Conservation (phyloP, 2,888 invertebrate species). For the Caenorhabditis angaria region DNA sequence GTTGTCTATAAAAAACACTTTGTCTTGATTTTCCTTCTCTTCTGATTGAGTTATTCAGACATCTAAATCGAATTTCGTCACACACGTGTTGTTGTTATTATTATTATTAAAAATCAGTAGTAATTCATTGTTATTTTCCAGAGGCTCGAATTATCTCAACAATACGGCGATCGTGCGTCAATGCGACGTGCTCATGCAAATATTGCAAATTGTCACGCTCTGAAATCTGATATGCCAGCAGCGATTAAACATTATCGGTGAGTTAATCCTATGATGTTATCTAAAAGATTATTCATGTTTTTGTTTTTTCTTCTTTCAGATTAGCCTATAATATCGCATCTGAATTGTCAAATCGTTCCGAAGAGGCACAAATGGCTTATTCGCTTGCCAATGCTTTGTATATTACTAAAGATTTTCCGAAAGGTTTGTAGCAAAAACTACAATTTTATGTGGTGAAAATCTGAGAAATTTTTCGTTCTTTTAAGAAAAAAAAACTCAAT, state of each 20-base stretch:
- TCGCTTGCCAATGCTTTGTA: conserved; percentile 42
- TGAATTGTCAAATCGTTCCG: conserved; percentile 29
- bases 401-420: conserved; percentile 37
- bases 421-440: conserved; percentile 18
- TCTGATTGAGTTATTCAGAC: background rate
- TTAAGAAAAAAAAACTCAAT: too few species aligned
- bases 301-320: conserved; percentile 17
- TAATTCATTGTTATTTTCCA: conserved; percentile 20
- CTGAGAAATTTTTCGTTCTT: too few species aligned
- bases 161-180: conserved; percentile 41
- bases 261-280: conserved; percentile 19
- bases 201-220: conserved; percentile 45
- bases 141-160: conserved; percentile 48
- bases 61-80: background rate
- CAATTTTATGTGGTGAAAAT: too few species aligned
- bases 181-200: conserved; percentile 45
- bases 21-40: conserved; percentile 12
- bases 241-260: conserved; percentile 47
- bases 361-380: conserved; percentile 47
- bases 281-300: background rate
- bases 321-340: conserved; percentile 32
- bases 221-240: conserved; percentile 37
- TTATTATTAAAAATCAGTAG: background rate
- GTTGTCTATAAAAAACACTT: conserved; percentile 9
- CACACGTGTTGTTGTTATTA: background rate